A percentile compares a stretch with the other conserved stretches of the same genome.
Evolutionary conservation across 2,888 invertebrate genomes (phyloP).

Genomic region (Lordiphosa andalusiaca): DNA sequence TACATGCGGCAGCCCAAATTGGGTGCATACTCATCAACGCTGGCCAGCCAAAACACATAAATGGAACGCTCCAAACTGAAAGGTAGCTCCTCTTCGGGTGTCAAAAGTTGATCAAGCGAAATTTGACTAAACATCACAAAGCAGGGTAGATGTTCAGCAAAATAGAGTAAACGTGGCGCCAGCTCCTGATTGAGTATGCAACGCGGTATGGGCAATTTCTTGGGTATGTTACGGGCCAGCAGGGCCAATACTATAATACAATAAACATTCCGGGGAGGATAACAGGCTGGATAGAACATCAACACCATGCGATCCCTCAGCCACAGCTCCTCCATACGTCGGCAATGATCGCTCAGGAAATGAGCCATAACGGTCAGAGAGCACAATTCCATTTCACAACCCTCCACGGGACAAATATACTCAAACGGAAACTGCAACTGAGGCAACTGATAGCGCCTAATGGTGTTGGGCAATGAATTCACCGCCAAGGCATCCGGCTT

Average conservation of each 20-base stretch:
- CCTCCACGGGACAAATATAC: slow-evolving; percentile 7
- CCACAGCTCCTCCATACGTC: slow-evolving; percentile 23
- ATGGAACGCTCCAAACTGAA: neutral
- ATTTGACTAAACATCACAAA: slow-evolving; percentile 20
- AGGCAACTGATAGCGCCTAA: neutral
- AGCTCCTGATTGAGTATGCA: slow-evolving; percentile 3
- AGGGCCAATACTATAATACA: slow-evolving; percentile 17
- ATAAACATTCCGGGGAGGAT: slow-evolving; percentile 1
- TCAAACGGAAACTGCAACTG: rapidly evolving
- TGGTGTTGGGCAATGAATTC: neutral
- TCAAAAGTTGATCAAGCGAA: neutral
- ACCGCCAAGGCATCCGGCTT: slow-evolving; percentile 8
- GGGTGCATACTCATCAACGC: neutral
- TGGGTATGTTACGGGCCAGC: neutral
- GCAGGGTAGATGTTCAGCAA: slow-evolving; percentile 13
- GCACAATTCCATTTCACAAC: neutral
- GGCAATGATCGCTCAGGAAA: slow-evolving; percentile 21
- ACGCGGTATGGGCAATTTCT: neutral
- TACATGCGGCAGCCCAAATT: neutral
- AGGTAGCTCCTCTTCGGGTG: neutral
- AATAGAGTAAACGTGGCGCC: slow-evolving; percentile 8
- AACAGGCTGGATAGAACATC: slow-evolving; percentile 3
- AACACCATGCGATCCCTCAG: slow-evolving; percentile 11
- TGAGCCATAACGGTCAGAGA: slow-evolving; percentile 8
- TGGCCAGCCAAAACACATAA: slow-evolving; percentile 24